Base-by-base conservation (phyloP, 2,113 vertebrate genomes). In the Spermophilus dauricus region DNA sequence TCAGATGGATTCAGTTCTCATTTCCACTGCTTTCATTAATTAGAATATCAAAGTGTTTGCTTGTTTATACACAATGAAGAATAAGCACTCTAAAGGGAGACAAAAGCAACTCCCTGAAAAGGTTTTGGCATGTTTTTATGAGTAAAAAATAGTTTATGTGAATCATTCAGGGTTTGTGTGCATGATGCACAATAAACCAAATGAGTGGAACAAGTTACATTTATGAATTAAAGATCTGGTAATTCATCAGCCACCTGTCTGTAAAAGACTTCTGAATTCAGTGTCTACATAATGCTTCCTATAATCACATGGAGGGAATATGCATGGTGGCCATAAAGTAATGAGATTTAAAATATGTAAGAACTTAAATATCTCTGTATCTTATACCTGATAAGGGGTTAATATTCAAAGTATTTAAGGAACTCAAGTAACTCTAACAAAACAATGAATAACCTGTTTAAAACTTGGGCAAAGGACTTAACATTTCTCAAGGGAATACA, bases 21-120 rank as follows among this genome's bases (percentile, higher is more conserved):
- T 97, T 96, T 97, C 45, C 9, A 88, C 72, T 92, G 93, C 84
- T 96, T 95, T 97, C 95, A 86, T 97, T 95, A 97, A 95, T 98
- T 98, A 97, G 97, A 97, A 97, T 98, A 97, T 98, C 97, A 98
- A 98, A 98, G 96, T 82, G 45, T 89, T 97, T 95, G 87, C 75
- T 98, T 97, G 91, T 98, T 82, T 32, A 76, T 96, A 42, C 58
- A 67, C 84, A 56, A 30, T 80, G 89, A 98, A 94, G 92, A 97
- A 86, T 95, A 76, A 98, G 58, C 85, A 77, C 95, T 96, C 86
- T 94, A 96, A 88, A 92, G 56, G 63, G 95, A 95, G 87, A 98
- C 90, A 98, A 98, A 94, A 97, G 37, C 85, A 94, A 63, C 90
- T 67, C 58, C 70, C 70, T 92, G 92, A 89, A 58, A 97, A 93